Evolutionary conservation across 1,140 invertebrate genomes (phyloP).

Genomic region (Amphibalanus amphitrite): DNA sequence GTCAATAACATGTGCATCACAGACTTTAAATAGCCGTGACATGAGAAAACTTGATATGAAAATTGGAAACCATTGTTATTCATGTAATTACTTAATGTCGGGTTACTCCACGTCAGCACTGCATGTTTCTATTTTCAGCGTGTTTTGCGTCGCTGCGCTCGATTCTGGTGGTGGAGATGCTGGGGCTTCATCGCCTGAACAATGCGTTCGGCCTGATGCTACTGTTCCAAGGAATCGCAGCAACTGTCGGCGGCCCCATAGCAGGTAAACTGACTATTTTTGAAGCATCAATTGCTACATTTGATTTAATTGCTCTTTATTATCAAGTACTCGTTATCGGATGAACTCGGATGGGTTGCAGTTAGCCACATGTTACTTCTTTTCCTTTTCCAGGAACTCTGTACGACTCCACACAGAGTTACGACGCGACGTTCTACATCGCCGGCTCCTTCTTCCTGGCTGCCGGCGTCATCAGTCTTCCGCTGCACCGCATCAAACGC

Average conservation of each 20-base stretch:
- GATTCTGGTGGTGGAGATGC: constrained; percentile 78
- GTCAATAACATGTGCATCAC: no score
- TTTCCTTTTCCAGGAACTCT: constrained; percentile 47
- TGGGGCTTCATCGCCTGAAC: constrained; percentile 76
- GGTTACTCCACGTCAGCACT: no score
- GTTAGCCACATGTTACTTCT: no score
- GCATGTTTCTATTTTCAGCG: no score
- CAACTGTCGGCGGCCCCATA: constrained; percentile 61
- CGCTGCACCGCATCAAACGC: constrained; percentile 51
- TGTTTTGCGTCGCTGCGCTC: constrained; percentile 83
- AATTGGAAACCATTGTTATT: no score
- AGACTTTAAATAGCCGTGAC: no score
- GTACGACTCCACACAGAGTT: constrained; percentile 55
- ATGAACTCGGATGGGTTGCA: no score
- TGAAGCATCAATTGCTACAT: no score
- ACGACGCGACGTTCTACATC: constrained; percentile 73
- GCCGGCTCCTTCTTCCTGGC: constrained; percentile 67
- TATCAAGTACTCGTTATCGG: no score
- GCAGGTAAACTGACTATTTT: constrained; percentile 40
- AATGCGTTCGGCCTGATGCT: constrained; percentile 84
- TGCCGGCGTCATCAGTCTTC: constrained; percentile 75
- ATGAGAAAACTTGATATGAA: no score
- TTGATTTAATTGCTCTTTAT: no score
- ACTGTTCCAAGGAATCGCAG: constrained; percentile 71
- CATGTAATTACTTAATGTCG: no score